Base-by-base conservation (phyloP, 2,888 invertebrate species). In the Rhopalosiphum nymphaeae region DNA sequence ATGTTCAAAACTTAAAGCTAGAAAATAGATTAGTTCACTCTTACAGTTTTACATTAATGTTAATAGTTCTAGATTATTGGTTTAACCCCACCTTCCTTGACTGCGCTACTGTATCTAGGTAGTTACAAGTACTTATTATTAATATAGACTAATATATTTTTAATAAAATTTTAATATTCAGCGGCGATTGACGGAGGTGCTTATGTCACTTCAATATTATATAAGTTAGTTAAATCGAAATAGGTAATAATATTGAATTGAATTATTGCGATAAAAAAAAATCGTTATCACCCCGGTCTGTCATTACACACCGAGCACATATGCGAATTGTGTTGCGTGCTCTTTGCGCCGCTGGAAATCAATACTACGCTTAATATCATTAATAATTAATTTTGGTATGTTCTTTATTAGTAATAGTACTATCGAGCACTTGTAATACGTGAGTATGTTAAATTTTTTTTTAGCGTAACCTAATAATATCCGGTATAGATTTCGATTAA, bases 401-500 rank as follows among this genome's bases (percentile, higher is more conserved):
- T 78, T 21, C 78, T 21, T 36, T 78, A 78, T 78, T 36, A 78
- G 36, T 78, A 78, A 36, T 36, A 78, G 21, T 78, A 36, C 9
- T 36, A 78, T 36, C 36, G 36, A 78, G 36, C 36, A 29, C n/a
- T 86, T 46, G 7, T 88, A 88, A 88, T 88, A 11, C 21, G 21
- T 29, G 36, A 9, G 26, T 42, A 57, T 36, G 36, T 88, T 88
- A 53, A n/a, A n/a, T n/a, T 89, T 89, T 44, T 89, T 42, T 89
- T 57, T 9, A 46, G n/a, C 61, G 46, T 26, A 53, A 44, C 26
- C 44, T n/a, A 89, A 57, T 25, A 57, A 36, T 61, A 29, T 46
- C 25, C 61, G 16, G 86, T 57, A 36, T 49, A 92, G 92, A 92
- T 92, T 92, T 92, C 92, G 92, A 92, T 92, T 92, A 92, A 92